Base-by-base conservation (phyloP, 2,888 invertebrate species). In the Cantharis nigra region DNA sequence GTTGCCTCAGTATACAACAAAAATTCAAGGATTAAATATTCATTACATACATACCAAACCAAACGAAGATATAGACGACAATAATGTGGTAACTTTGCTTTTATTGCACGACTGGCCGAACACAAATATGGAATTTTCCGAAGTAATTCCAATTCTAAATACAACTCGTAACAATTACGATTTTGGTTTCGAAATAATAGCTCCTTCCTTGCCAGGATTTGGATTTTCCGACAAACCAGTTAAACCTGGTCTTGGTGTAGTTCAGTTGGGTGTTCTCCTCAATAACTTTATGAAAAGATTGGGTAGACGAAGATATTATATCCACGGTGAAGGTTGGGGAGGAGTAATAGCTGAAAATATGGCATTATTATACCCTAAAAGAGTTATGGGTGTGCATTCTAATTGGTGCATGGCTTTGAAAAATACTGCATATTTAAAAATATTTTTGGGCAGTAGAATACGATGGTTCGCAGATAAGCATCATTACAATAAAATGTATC, bases 61-160 rank as follows among this genome's bases (percentile, higher is more conserved):
- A 0, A 75, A 71, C 62, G 74, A 79, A 63, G 71, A 70, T n/a
- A 71, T 75, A 18, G 26, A 26, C 9, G 26, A 26, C 1, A 11
- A 72, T 73, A 26, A 78, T 80, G 70, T 92, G 0, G 81, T 93
- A 0, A 95, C 95, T 0, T 83, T 96, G 0, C 87, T 96, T 4
- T 82, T 97, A 70, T 88, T 95, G 16, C 97, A 98, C 86, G 97
- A 97, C 62, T 97, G 97, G 97, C 97, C 97, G 0, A 96, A 97
- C 0, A 96, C 95, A 0, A 91, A 96, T 1, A 89, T 93, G 16
- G 97, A 97, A 88, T 97, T 96, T 88, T 94, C 94, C 84, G 92
- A 93, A 71, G 87, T 95, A 0, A 92, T 96, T 69, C 94, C 95
- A 0, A 85, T 91, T 63, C 88, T 96, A 11, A 86, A 85, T 0